These are phyloP conservation scores for Polymixis lichenea DNA, from an alignment of 2,888 invertebrate species.

Conservation along the genomic window DNA sequence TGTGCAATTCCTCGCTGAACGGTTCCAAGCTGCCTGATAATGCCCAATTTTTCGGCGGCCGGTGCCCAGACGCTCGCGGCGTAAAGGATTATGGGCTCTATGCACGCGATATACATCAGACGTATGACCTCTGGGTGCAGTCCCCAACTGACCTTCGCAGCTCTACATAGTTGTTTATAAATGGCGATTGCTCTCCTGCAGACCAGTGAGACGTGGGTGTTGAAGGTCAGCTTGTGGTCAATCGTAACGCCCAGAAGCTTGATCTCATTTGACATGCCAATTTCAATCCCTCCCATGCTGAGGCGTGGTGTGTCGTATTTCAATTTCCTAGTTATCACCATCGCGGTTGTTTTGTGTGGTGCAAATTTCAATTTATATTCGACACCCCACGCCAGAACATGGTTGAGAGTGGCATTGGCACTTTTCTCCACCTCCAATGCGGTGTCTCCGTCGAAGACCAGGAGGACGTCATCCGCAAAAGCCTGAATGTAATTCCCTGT, in stretches of 20 bases:
- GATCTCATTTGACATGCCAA: too few species aligned
- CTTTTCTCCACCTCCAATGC: neutral
- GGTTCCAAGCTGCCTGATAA: neutral
- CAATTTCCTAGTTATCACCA: neutral
- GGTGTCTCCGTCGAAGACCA: conserved; percentile 10
- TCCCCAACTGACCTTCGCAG: too few species aligned
- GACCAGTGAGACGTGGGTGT: too few species aligned
- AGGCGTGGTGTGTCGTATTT: neutral
- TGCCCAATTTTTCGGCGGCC: conserved; percentile 11
- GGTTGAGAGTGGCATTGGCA: conserved; percentile 27
- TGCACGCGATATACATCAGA: too few species aligned
- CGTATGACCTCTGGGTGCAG: too few species aligned
- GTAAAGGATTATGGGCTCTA: too few species aligned
- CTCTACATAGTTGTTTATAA: too few species aligned
- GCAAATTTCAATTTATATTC: neutral
- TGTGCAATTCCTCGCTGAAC: conserved; percentile 44
- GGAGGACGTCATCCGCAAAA: conserved; percentile 16
- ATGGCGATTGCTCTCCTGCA: too few species aligned
- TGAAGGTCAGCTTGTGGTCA: too few species aligned
- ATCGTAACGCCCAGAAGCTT: too few species aligned
- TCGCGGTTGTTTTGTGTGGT: neutral
- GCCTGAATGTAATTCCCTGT: neutral
- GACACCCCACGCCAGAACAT: conserved; percentile 10
- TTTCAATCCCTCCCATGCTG: too few species aligned
- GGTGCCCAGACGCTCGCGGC: conserved; percentile 38